These are phyloP conservation scores for human DNA, from an alignment of 2,113 vertebrate species.

Conservation along the genomic window GRCh38 chr4:76433501-76434000, in stretches of 20 bases:
- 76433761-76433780: neutral
- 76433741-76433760: neutral
- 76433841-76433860: neutral
- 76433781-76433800: neutral
- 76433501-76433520: neutral
- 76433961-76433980: neutral
- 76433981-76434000: neutral
- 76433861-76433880: neutral
- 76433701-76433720: neutral
- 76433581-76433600: neutral
- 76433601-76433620: slow-evolving; percentile 4
- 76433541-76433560: neutral
- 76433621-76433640: neutral
- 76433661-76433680: neutral
- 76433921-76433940: neutral
- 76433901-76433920: slow-evolving; percentile 27
- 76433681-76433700: neutral
- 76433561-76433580: neutral
- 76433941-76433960: neutral
- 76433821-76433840: neutral
- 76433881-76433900: neutral
- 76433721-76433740: neutral
- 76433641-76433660: neutral
- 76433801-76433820: neutral
- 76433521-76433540: neutral